A percentile compares a stretch with the other conserved stretches of the same genome.
phyloP scores from a whole-genome alignment of 2,888 invertebrate genomes.

The Patella ulyssiponensis region DNA sequence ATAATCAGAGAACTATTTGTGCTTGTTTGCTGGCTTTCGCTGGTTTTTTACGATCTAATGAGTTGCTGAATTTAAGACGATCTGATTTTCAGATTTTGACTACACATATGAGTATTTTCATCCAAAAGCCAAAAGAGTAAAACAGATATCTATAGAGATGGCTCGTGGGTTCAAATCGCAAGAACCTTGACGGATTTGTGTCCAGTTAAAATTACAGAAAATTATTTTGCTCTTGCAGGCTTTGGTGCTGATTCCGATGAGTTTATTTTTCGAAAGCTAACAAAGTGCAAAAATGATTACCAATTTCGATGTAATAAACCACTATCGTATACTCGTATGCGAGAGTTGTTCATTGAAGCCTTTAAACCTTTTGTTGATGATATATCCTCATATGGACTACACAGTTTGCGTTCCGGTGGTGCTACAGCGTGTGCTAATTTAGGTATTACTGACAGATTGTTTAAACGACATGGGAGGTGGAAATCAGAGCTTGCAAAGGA shows the following conservation, averaged over 20 bases:
- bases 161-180: slow-evolving; percentile 20
- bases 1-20: slow-evolving; percentile 23
- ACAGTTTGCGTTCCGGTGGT: slow-evolving; percentile 25
- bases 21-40: slow-evolving; percentile 19
- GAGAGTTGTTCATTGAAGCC: slow-evolving; percentile 25
- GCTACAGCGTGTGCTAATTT: slow-evolving; percentile 25
- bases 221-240: neutral
- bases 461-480: slow-evolving; percentile 30
- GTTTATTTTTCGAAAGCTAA: slow-evolving; percentile 18
- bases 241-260: neutral
- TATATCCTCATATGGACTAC: slow-evolving; percentile 22
- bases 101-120: slow-evolving; percentile 22
- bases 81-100: slow-evolving; percentile 21
- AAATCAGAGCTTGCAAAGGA: slow-evolving; percentile 14
- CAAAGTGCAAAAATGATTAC: slow-evolving; percentile 8
- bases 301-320: slow-evolving; percentile 1
- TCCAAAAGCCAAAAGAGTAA: slow-evolving; percentile 29
- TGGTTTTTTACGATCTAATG: slow-evolving; percentile 25
- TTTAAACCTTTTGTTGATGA: slow-evolving; percentile 26
- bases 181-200: slow-evolving; percentile 21
- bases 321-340: slow-evolving; percentile 23
- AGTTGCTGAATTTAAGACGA: slow-evolving; percentile 24
- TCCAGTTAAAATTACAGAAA: slow-evolving; percentile 21
- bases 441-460: slow-evolving; percentile 27
- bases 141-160: slow-evolving; percentile 31